These are phyloP conservation scores for Hirtodrosophila alboralis DNA, from an alignment of 2,888 invertebrate genomes.

Conservation along the genomic window DNA sequence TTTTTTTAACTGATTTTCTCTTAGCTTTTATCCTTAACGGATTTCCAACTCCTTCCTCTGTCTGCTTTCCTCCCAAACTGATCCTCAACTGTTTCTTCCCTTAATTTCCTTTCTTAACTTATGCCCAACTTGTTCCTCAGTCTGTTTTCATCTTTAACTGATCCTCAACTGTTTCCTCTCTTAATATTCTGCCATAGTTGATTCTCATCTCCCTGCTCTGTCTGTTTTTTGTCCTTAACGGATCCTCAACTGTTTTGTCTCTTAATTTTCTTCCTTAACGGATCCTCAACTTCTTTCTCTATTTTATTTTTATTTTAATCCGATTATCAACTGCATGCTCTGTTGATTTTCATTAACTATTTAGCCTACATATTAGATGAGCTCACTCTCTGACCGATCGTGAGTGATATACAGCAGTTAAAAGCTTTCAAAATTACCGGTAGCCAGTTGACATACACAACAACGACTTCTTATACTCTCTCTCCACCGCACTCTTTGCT, in stretches of 20 bases:
- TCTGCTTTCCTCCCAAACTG: too few relatives aligned
- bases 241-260: not conserved
- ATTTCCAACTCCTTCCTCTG: too few relatives aligned
- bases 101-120: too few relatives aligned
- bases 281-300: too few relatives aligned
- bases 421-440: constrained; percentile 10
- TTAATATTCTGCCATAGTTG: too few relatives aligned
- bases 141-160: constrained; percentile 1
- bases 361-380: constrained; percentile 17
- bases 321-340: constrained; percentile 2
- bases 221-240: not conserved
- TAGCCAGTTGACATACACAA: constrained; percentile 24
- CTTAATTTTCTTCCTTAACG: too few relatives aligned
- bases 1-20: too few relatives aligned
- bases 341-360: constrained; percentile 4
- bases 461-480: constrained; percentile 1
- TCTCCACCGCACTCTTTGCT: constrained; percentile 1
- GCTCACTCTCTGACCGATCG: constrained; percentile 18
- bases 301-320: not conserved
- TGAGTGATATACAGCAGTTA: constrained; percentile 29
- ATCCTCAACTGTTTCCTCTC: constrained; percentile 1
- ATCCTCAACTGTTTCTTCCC: too few relatives aligned
- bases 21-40: too few relatives aligned
- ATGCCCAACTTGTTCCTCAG: too few relatives aligned
- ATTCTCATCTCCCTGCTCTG: too few relatives aligned